Percentiles rank a stretch among this genome's conserved stretches.
These are phyloP conservation scores for Halictus ligatus DNA, from an alignment of 2,888 invertebrate species.

Conservation along the genomic window DNA sequence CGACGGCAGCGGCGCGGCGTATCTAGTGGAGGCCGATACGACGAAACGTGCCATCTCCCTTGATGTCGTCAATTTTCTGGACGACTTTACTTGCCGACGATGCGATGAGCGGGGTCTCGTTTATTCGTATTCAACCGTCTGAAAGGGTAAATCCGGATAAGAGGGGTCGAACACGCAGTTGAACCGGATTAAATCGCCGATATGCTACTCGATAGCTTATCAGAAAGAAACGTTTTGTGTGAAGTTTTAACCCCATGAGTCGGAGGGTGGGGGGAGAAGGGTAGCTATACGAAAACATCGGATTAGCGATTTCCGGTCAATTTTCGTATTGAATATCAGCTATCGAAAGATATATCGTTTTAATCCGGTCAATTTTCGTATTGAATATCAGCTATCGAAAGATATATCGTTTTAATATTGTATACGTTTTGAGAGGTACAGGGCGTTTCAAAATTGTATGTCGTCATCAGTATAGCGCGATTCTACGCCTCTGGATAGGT, in stretches of 20 bases:
- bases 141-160: neutral
- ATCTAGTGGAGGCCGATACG: slow-evolving; percentile 8
- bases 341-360: no score
- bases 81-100: slow-evolving; percentile 53
- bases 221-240: neutral
- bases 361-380: no score
- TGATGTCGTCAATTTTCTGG: slow-evolving; percentile 59
- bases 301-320: no score
- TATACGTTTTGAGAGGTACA: no score
- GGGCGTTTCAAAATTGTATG: no score
- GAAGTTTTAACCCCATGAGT: neutral
- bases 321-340: no score
- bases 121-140: slow-evolving; percentile 8
- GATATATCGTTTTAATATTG: no score
- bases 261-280: neutral
- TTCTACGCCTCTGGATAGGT: no score
- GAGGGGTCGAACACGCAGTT: neutral
- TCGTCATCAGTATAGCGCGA: no score
- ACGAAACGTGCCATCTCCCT: neutral
- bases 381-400: no score
- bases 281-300: neutral
- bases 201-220: neutral
- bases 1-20: neutral
- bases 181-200: neutral
- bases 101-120: neutral